A percentile compares a stretch with the other conserved stretches of the same genome.
phyloP scores from a whole-genome alignment of 2,888 invertebrate species.

The Rhagium mordax region DNA sequence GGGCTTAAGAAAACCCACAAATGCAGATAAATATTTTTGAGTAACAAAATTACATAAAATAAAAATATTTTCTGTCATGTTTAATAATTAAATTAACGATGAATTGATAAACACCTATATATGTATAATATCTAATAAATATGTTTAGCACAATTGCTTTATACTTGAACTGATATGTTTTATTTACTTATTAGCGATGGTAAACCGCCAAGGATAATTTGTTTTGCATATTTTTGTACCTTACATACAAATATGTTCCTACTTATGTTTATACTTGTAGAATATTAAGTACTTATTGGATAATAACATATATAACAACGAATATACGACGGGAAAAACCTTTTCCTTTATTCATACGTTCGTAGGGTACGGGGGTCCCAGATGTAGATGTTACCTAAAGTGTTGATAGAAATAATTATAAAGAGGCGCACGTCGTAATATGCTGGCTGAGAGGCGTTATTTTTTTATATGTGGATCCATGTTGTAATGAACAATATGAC shows the following conservation, averaged over 20 bases:
- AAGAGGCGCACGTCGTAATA: no score
- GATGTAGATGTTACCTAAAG: no score
- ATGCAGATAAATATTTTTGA: not conserved
- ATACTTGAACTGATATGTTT: conserved; percentile 11
- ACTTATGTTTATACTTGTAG: not conserved
- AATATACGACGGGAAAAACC: conserved; percentile 12
- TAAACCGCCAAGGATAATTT: conserved; percentile 29
- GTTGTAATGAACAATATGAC: no score
- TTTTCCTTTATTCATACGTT: not conserved
- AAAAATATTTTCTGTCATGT: not conserved
- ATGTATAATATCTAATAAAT: conserved; percentile 16
- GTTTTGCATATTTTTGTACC: conserved; percentile 20
- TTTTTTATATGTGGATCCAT: no score
- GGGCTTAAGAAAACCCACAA: not conserved
- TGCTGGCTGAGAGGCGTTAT: no score
- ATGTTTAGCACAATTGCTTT: conserved; percentile 15
- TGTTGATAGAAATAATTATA: no score
- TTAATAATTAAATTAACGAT: conserved; percentile 16
- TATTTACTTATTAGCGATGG: conserved; percentile 27
- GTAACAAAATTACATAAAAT: not conserved
- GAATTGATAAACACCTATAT: not conserved
- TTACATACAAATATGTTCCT: conserved; percentile 7
- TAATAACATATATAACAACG: not conserved
- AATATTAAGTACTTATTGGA: conserved; percentile 1
- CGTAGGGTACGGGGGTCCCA: no score